phyloP scores from a whole-genome alignment of 2,888 invertebrate species.

The Subacronicta megacephala region DNA sequence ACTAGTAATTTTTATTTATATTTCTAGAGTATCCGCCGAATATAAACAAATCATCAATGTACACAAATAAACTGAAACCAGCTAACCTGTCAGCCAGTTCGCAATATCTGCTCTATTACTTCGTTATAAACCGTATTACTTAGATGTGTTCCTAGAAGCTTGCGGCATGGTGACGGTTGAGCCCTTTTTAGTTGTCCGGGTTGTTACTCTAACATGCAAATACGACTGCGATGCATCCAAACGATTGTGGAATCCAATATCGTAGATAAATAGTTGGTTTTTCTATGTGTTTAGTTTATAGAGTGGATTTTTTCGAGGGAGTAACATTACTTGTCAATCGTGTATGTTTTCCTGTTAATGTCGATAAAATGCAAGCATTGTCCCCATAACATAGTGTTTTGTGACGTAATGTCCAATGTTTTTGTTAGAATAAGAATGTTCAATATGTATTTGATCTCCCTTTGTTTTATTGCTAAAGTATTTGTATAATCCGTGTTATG shows the following conservation, averaged over 20 bases:
- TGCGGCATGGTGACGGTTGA: constrained; percentile 85
- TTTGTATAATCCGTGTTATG: constrained; percentile 14
- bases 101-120: constrained; percentile 37
- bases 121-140: constrained; percentile 57
- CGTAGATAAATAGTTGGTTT: constrained; percentile 44
- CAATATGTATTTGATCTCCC: constrained; percentile 26
- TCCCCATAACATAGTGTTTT: constrained; percentile 34
- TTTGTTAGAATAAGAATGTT: constrained; percentile 5
- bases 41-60: constrained; percentile 5
- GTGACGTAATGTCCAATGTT: constrained; percentile 32
- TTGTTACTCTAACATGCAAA: constrained; percentile 52
- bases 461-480: constrained; percentile 15
- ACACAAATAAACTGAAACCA: constrained; percentile 8
- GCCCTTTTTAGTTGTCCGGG: constrained; percentile 56
- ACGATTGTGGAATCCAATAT: constrained; percentile 65
- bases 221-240: constrained; percentile 66
- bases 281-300: constrained; percentile 55
- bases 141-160: constrained; percentile 75
- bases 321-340: constrained; percentile 7
- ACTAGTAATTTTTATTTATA: no score
- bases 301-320: constrained; percentile 63
- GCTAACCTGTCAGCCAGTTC: constrained; percentile 34
- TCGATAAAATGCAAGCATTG: constrained; percentile 16
- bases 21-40: neutral
- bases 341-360: constrained; percentile 43